phyloP scores from a whole-genome alignment of 1,140 invertebrate genomes.

The Drosophila dunni region DNA sequence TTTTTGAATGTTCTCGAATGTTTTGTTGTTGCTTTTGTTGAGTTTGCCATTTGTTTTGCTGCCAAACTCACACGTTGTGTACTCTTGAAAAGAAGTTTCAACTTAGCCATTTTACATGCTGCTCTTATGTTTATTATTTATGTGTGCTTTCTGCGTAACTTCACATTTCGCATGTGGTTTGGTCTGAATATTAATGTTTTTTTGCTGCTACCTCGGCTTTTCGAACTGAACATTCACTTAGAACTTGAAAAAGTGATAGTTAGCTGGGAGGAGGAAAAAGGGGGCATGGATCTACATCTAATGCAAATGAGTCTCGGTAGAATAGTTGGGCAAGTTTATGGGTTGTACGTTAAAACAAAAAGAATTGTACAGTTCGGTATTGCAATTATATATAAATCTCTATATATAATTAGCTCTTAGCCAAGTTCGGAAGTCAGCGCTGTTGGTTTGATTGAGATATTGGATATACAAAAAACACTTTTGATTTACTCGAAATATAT shows the following conservation, averaged over 20 bases:
- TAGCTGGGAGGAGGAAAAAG: not conserved
- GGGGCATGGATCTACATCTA: not conserved
- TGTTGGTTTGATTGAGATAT: conserved; percentile 31
- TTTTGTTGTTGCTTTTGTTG: conserved; percentile 48
- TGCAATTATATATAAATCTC: conserved; percentile 4
- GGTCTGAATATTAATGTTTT: conserved; percentile 14
- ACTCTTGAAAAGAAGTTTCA: conserved; percentile 13
- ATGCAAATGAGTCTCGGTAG: not conserved
- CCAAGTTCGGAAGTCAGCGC: not conserved
- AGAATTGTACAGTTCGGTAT: conserved; percentile 22
- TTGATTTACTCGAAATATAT: conserved; percentile 2
- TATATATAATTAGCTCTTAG: conserved; percentile 8
- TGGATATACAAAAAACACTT: conserved; percentile 23
- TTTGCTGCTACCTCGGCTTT: conserved; percentile 8
- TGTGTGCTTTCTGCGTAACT: conserved; percentile 12
- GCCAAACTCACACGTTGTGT: conserved; percentile 6
- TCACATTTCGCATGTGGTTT: conserved; percentile 23
- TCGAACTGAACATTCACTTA: no score
- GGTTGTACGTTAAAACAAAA: not conserved
- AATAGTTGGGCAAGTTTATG: no score
- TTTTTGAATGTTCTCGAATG: conserved; percentile 77
- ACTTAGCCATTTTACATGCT: conserved; percentile 20
- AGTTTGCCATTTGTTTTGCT: conserved; percentile 28
- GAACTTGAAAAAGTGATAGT: not conserved
- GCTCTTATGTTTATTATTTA: conserved; percentile 30